phyloP scores from a whole-genome alignment of 2,797 vertebrate species.

The Enteromius radiatus region DNA sequence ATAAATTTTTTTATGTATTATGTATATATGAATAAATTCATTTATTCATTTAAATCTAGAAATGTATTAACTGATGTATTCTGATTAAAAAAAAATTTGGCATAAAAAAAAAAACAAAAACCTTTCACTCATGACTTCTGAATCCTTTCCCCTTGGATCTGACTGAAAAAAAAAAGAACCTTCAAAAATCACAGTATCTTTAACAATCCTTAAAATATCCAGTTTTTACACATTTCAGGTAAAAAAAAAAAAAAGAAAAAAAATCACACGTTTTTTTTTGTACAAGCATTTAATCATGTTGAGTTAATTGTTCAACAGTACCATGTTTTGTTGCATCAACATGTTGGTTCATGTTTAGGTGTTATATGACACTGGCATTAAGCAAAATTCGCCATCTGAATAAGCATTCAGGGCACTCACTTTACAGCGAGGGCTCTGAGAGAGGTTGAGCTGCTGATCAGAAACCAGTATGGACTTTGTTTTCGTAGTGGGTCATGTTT shows the following conservation, averaged over 20 bases:
- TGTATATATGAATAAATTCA: too few species aligned
- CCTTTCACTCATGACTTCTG: not conserved
- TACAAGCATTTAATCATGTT: conserved; percentile 57
- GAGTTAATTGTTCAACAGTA: conserved; percentile 57
- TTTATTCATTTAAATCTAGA: not conserved
- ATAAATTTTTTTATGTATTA: too few species aligned
- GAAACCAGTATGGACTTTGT: conserved; percentile 46
- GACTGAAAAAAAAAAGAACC: not conserved
- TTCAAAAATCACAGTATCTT: not conserved
- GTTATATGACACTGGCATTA: conserved; percentile 44
- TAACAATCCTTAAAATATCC: not conserved
- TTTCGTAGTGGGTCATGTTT: conserved; percentile 45
- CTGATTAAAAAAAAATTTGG: too few species aligned
- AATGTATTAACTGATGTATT: not conserved
- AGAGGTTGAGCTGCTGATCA: conserved; percentile 45
- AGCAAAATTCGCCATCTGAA: conserved; percentile 32
- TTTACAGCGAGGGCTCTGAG: conserved; percentile 16
- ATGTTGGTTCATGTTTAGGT: conserved; percentile 41
- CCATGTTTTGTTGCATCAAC: conserved; percentile 45
- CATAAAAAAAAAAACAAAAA: too few species aligned
- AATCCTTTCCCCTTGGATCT: not conserved
- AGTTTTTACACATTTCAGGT: not conserved
- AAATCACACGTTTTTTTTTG: not conserved
- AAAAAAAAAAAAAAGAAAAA: not conserved
- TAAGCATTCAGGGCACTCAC: conserved; percentile 31